Evolutionary conservation across 92 coral and sea anemone species (phyloP).

Genomic region (Palythoa caribaeorum): DNA sequence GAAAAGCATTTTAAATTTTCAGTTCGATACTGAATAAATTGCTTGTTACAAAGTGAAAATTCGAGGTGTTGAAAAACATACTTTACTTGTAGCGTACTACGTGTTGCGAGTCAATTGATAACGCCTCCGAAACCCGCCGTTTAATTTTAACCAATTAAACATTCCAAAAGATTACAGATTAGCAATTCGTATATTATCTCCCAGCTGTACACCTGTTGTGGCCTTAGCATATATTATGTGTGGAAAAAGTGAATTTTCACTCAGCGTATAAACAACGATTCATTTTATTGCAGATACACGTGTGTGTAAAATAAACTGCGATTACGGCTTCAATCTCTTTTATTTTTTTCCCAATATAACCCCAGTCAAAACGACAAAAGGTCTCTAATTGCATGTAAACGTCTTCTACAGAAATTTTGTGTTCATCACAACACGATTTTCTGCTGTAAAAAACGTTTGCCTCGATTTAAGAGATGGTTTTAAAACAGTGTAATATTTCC

Average conservation of each 20-base stretch:
- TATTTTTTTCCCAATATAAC: background rate
- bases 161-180: background rate
- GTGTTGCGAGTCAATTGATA: background rate
- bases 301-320: background rate
- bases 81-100: too few species aligned
- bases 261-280: background rate
- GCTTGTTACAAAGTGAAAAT: too few species aligned
- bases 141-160: too few species aligned
- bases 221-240: constrained; percentile 18
- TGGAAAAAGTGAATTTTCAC: background rate
- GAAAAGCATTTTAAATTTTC: too few species aligned
- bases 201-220: constrained; percentile 28
- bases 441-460: background rate
- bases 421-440: background rate
- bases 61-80: too few species aligned
- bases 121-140: background rate
- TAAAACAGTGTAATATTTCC: too few species aligned
- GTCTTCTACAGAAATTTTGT: background rate
- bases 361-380: background rate
- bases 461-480: too few species aligned
- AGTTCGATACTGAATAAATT: too few species aligned
- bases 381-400: background rate
- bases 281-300: background rate
- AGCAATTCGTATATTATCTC: constrained; percentile 11
- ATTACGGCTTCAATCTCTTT: background rate